A percentile compares a stretch with the other conserved stretches of the same genome.
Evolutionary conservation across 2,113 vertebrate genomes (phyloP).

Genomic region (Hippocampus mohnikei): DNA sequence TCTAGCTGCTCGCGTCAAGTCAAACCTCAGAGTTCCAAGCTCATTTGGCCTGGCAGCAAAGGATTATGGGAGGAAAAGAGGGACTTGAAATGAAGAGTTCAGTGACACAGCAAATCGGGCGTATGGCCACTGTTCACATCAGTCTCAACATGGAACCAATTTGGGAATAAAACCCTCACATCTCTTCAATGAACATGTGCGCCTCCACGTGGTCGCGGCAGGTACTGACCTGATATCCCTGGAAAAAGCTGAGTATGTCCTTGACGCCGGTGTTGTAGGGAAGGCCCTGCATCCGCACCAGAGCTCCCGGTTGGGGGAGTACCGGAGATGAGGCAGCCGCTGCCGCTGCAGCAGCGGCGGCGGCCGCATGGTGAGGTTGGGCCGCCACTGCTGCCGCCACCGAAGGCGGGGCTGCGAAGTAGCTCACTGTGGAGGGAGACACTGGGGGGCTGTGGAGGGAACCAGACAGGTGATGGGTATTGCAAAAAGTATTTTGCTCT

Average conservation of each 20-base stretch:
- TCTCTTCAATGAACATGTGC: background rate
- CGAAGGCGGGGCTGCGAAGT: constrained; percentile 85
- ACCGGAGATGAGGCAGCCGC: constrained; percentile 66
- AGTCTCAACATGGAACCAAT: background rate
- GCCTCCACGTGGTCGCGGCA: background rate
- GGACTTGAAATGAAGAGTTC: constrained; percentile 20
- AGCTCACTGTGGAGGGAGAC: constrained; percentile 88
- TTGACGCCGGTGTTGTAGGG: constrained; percentile 92
- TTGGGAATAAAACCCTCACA: background rate
- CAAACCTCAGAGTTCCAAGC: constrained; percentile 56
- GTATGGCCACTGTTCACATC: background rate
- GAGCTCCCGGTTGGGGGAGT: constrained; percentile 82
- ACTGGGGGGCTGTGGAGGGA: constrained; percentile 82
- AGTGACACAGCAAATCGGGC: background rate
- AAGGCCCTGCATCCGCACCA: constrained; percentile 95
- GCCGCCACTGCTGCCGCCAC: constrained; percentile 79
- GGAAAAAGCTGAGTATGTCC: constrained; percentile 95
- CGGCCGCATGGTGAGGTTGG: constrained; percentile 58
- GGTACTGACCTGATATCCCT: constrained; percentile 90
- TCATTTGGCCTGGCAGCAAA: constrained; percentile 56
- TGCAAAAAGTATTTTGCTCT: too few relatives aligned
- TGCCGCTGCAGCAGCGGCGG: constrained; percentile 57
- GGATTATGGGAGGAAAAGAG: constrained; percentile 46
- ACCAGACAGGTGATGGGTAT: background rate
- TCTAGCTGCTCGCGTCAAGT: constrained; percentile 38